These are phyloP conservation scores for Dichetophora obliterata DNA, from an alignment of 2,888 invertebrate species.

Conservation along the genomic window DNA sequence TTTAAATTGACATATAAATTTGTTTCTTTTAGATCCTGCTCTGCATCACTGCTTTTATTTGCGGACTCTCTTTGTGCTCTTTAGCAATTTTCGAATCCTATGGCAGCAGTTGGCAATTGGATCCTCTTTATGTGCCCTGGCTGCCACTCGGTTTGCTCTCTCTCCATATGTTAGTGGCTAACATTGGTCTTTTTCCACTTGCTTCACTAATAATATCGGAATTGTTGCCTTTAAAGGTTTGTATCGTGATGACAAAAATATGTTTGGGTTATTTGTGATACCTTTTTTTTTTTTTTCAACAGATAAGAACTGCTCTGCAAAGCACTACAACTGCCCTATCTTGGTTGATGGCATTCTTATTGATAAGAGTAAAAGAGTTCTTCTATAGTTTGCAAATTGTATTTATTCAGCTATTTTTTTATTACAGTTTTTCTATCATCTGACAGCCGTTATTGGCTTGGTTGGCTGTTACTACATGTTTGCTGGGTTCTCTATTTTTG, in stretches of 20 bases:
- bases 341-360: slow-evolving; percentile 57
- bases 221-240: slow-evolving; percentile 60
- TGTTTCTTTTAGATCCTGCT: slow-evolving; percentile 55
- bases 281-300: slow-evolving; percentile 27
- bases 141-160: slow-evolving; percentile 56
- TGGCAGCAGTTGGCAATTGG: slow-evolving; percentile 46
- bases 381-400: not conserved
- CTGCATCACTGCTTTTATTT: slow-evolving; percentile 55
- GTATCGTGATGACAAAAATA: not conserved
- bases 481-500: slow-evolving; percentile 56
- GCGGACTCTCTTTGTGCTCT: slow-evolving; percentile 52
- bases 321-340: slow-evolving; percentile 52
- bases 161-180: slow-evolving; percentile 56
- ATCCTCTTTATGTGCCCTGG: slow-evolving; percentile 47
- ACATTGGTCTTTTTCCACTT: slow-evolving; percentile 61
- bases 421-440: slow-evolving; percentile 50
- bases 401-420: not conserved
- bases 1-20: not conserved
- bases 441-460: slow-evolving; percentile 52
- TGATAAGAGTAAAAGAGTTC: slow-evolving; percentile 54
- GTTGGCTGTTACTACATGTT: slow-evolving; percentile 57
- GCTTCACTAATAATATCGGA: slow-evolving; percentile 61
- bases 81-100: slow-evolving; percentile 52
- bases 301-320: slow-evolving; percentile 54
- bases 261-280: no score